Evolutionary conservation across 2,797 vertebrate species (phyloP), one percentile per base, ranked within the genome.

Genomic region (Apogon hyalosoma): DNA sequence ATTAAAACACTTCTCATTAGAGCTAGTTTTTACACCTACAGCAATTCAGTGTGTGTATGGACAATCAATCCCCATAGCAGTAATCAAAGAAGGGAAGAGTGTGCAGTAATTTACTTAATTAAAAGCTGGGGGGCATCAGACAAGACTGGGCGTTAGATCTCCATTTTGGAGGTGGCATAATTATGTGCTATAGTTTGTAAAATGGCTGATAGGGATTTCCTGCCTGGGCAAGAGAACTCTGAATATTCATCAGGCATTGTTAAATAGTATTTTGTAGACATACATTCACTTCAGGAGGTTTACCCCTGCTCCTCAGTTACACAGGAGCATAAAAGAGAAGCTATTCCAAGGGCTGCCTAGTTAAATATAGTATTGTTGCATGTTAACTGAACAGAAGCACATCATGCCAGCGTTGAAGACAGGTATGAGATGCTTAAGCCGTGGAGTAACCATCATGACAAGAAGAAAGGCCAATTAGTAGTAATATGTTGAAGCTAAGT

Each of bases 241-340:
- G 90, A 93, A 93, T 94, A 94, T 94, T 94, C 89, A 94, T 92
- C 84, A 92, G 80, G 50, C 75, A 70, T 92, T 91, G 90, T 94
- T 93, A 88, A 87, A 87, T 69, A 72, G 83, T 89, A 82, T 91
- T 91, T 91, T 92, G 87, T 80, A 85, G 89, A 93, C 80, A 64
- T 85, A 76, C 79, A 73, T 80, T 62, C 76, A 77, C 77, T 89
- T 80, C 47, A 65, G 84, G 77, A 89, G 82, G 79, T 79, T 87
- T 82, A 75, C 51, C 36, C 61, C 59, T 46, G 63, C 80, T 83
- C 80, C 74, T 82, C 62, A 42, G 72, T 80, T 75, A 75, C 75
- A 77, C 74, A 82, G 72, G 73, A 65, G 59, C 69, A 65, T 78
- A 77, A 72, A 53, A 69, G 56, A 66, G 61, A 72, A 85, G 68